Conservation (phyloP, 2,888 invertebrate genomes). For the Tineola bisselliella region DNA sequence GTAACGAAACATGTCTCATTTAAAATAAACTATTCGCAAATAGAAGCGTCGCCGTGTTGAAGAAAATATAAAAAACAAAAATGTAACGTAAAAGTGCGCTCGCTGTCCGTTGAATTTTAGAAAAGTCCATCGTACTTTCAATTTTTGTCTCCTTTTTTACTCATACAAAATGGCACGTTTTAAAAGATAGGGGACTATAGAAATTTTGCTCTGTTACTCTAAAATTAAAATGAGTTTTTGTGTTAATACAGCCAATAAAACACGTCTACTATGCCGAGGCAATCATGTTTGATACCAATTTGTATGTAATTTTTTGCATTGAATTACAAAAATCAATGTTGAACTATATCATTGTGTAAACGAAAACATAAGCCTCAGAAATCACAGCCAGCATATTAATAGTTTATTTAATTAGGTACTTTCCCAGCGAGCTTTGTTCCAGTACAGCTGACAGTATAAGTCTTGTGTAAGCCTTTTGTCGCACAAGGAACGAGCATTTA, state of each 20-base stretch:
- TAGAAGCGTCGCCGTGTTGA: background rate
- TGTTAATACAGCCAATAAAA: too few species aligned
- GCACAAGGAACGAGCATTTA: background rate
- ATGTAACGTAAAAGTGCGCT: slow-evolving; percentile 7
- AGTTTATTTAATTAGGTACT: too few species aligned
- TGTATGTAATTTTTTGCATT: too few species aligned
- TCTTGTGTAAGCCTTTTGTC: background rate
- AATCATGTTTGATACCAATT: too few species aligned
- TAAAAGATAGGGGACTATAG: background rate
- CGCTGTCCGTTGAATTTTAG: slow-evolving; percentile 5
- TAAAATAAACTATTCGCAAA: slow-evolving; percentile 1
- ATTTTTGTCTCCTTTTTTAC: background rate
- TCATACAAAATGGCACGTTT: slow-evolving; percentile 8
- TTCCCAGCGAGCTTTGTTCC: background rate
- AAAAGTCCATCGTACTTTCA: slow-evolving; percentile 2
- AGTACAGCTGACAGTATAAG: background rate
- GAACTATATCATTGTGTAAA: too few species aligned
- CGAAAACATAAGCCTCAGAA: too few species aligned
- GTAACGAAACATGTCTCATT: background rate
- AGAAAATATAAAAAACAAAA: background rate
- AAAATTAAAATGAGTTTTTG: too few species aligned
- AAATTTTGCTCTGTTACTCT: background rate
- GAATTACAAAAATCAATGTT: too few species aligned
- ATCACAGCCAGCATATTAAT: too few species aligned
- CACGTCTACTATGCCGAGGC: too few species aligned